Evolutionary conservation across 2,888 invertebrate genomes (phyloP).

Genomic region (Augochlorella aurata): DNA sequence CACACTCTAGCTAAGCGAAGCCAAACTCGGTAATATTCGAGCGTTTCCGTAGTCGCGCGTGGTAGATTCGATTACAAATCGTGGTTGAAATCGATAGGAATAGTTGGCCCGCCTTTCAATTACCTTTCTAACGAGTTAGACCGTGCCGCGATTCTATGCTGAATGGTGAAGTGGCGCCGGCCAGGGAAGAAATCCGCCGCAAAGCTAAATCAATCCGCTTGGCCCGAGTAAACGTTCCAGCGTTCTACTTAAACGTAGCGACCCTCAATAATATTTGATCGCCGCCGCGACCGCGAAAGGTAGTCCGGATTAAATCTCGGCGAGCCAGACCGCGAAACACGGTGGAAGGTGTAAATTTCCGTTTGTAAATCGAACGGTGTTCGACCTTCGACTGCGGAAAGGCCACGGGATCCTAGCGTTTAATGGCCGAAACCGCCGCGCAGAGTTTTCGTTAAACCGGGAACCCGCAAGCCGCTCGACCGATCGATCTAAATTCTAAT

Average conservation of each 20-base stretch:
- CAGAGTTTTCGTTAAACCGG: conserved; percentile 27
- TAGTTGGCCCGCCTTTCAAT: background rate
- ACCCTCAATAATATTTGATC: conserved; percentile 20
- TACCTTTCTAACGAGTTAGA: background rate
- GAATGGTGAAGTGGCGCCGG: background rate
- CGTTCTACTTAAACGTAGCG: conserved; percentile 33
- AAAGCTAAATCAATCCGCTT: conserved; percentile 4
- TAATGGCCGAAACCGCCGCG: conserved; percentile 45
- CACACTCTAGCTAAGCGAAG: background rate
- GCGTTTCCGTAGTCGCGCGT: background rate
- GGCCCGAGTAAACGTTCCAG: background rate
- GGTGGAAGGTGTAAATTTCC: conserved; percentile 50
- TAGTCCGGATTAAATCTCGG: conserved; percentile 41
- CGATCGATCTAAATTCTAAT: conserved; percentile 61
- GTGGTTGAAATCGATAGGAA: background rate
- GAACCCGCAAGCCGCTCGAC: conserved; percentile 22
- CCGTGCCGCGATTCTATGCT: too few species aligned
- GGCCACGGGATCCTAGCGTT: conserved; percentile 53
- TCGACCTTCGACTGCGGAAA: conserved; percentile 34
- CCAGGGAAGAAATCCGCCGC: background rate
- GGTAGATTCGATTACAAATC: background rate
- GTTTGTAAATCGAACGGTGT: conserved; percentile 43
- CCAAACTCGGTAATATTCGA: background rate
- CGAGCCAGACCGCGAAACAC: conserved; percentile 8
- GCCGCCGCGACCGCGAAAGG: conserved; percentile 28